A percentile compares a stretch with the other conserved stretches of the same genome.
These are phyloP conservation scores for Herpailurus yagouaroundi DNA, from an alignment of 2,113 vertebrate species.

Conservation along the genomic window DNA sequence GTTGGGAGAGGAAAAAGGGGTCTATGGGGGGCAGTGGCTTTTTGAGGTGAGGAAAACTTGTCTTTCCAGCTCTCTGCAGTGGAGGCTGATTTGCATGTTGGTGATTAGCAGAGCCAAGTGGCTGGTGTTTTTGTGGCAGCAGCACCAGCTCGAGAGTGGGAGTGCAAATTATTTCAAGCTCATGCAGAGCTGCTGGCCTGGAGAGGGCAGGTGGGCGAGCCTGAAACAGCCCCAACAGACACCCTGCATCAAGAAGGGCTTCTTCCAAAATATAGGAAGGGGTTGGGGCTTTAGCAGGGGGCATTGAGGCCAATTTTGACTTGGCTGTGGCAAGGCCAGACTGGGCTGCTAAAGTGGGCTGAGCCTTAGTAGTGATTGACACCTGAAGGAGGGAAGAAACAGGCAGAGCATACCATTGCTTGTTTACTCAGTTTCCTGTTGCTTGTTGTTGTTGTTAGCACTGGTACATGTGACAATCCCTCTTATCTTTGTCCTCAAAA, in stretches of 20 bases:
- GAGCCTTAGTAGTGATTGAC: background rate
- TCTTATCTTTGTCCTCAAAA: conserved; percentile 18
- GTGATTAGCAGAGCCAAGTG: conserved; percentile 78
- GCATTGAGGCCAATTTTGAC: conserved; percentile 16
- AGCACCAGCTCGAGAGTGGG: conserved; percentile 76
- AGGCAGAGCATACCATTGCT: background rate
- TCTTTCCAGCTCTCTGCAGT: conserved; percentile 77
- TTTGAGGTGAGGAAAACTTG: conserved; percentile 77
- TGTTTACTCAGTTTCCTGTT: background rate
- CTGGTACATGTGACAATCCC: background rate
- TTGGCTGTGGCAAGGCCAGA: background rate
- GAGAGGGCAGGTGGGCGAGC: conserved; percentile 79
- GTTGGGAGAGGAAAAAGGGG: conserved; percentile 14
- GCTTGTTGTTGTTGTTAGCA: background rate
- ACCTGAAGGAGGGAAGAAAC: background rate
- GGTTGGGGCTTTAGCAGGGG: background rate
- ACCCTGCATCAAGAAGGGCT: conserved; percentile 38
- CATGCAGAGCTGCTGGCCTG: conserved; percentile 76
- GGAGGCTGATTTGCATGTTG: conserved; percentile 80
- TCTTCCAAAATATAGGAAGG: conserved; percentile 27
- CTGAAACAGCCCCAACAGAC: conserved; percentile 61
- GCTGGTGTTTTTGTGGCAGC: conserved; percentile 78
- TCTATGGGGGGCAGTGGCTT: conserved; percentile 50
- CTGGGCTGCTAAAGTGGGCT: background rate
- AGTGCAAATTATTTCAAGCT: conserved; percentile 79